A percentile compares a stretch with the other conserved stretches of the same genome.
Conservation (phyloP, 1,140 invertebrate species). For the Belonocnema kinseyi region DNA sequence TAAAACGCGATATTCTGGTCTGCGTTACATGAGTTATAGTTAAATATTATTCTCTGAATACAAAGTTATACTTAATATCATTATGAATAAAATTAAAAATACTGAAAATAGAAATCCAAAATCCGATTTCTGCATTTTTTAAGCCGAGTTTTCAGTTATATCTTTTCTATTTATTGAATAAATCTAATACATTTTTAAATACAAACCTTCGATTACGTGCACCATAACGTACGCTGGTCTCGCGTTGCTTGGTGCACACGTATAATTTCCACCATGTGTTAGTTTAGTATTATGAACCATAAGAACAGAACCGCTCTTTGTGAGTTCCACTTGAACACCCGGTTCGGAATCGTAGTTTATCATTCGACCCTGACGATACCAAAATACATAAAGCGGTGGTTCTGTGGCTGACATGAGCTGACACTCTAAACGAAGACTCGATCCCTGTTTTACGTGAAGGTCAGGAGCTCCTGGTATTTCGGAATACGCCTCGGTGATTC, state of each 20-base stretch:
- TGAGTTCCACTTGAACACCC: constrained; percentile 71
- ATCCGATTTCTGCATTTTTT: too few relatives aligned
- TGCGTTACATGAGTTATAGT: too few relatives aligned
- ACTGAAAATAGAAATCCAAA: too few relatives aligned
- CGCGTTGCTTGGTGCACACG: constrained; percentile 83
- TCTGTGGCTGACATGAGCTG: constrained; percentile 83
- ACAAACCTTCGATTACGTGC: constrained; percentile 79
- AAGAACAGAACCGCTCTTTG: constrained; percentile 76
- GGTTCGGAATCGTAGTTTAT: constrained; percentile 83
- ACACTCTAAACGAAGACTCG: constrained; percentile 83
- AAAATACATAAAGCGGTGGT: constrained; percentile 86
- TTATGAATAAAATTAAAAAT: too few relatives aligned
- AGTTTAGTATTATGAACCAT: constrained; percentile 77
- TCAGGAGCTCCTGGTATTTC: constrained; percentile 86
- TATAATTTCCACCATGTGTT: constrained; percentile 81
- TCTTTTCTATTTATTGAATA: not conserved
- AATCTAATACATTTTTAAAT: not conserved
- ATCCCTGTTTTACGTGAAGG: constrained; percentile 85
- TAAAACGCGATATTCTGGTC: too few relatives aligned
- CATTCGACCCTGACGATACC: constrained; percentile 85
- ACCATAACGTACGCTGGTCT: constrained; percentile 82
- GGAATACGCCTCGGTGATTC: constrained; percentile 82
- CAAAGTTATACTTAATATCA: too few relatives aligned
- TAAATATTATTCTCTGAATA: too few relatives aligned
- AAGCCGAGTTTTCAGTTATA: too few relatives aligned